These are phyloP conservation scores for Temnothorax longispinosus DNA, from an alignment of 1,140 invertebrate species.

Conservation along the genomic window DNA sequence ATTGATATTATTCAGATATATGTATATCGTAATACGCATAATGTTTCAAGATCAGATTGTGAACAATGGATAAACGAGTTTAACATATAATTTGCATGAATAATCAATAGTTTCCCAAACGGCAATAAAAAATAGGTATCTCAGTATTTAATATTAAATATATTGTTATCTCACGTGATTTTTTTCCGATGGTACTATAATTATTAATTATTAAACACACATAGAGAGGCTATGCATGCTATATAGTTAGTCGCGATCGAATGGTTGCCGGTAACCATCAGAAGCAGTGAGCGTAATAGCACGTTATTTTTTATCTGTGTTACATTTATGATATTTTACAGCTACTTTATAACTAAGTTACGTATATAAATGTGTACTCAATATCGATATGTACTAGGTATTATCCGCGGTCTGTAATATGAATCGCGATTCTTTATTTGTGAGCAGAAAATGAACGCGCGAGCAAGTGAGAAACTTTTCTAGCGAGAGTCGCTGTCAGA, in stretches of 20 bases:
- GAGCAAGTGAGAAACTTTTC: background rate
- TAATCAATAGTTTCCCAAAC: conserved; percentile 41
- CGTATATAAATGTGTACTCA: background rate
- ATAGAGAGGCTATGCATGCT: background rate
- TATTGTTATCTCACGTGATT: conserved; percentile 27
- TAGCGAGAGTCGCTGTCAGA: background rate
- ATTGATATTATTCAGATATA: conserved; percentile 1
- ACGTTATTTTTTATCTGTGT: conserved; percentile 23
- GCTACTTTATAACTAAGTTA: background rate
- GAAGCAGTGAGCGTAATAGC: conserved; percentile 58
- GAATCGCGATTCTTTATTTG: conserved; percentile 20
- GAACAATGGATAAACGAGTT: background rate
- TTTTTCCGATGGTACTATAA: conserved; percentile 41
- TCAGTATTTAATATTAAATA: conserved; percentile 28
- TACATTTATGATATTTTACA: conserved; percentile 7
- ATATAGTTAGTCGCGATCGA: conserved; percentile 27
- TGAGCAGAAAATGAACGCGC: background rate
- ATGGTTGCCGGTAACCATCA: conserved; percentile 50
- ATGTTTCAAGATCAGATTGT: conserved; percentile 1
- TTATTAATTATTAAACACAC: conserved; percentile 14
- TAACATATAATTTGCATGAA: background rate
- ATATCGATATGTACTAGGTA: conserved; percentile 26
- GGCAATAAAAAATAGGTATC: conserved; percentile 56
- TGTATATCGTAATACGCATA: background rate
- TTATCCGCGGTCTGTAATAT: background rate